Evolutionary conservation across 2,797 vertebrate genomes (phyloP), one percentile per base, ranked within the genome.

Genomic region (Coluber constrictor): DNA sequence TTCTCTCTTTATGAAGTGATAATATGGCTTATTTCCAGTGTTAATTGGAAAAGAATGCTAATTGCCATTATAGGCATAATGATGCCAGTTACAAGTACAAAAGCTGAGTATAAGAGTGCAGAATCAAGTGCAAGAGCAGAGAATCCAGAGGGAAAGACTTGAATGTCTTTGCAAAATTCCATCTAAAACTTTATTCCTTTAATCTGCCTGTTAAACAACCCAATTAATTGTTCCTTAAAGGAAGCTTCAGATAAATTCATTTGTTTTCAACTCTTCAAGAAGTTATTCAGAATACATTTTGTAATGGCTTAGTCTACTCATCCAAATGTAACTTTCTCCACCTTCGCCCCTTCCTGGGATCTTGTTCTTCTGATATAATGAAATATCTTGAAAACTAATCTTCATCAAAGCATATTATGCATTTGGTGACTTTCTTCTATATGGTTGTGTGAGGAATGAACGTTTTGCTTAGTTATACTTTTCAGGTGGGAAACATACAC

Each of bases 381-480:
- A 0, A 0, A 0, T 57, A 92, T 29, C 91, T 51, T 89, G 32
- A 1, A 74, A 32, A 92, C 89, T 47, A 74, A 86, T 25, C 90
- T 0, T 1, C 66, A 2, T 87, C 93, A 60, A 79, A 96, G 95
- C 32, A 66, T 15, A 25, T 47, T 37, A 93, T 47, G 92, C 7
- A 93, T 16, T 87, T 55, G 11, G 57, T 87, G 59, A 1, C 93
- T 90, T 63, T 94, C 66, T 94, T 88, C 55, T 92, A 88, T 86
- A 55, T 25, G 88, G 7, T 43, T 60, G 86, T 61, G 86, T 11
- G 54, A 86, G 90, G 23, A 92, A 94, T 57, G 95, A 97, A 83
- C 95, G 56, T 95, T 94, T 94, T 12, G 57, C 54, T 87, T 3
- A 94, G 43, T 66, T 70, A 95, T 83, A 87, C 55, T 61, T 18